These are phyloP conservation scores for Euura lappo DNA, from an alignment of 1,140 invertebrate genomes.

Conservation along the genomic window DNA sequence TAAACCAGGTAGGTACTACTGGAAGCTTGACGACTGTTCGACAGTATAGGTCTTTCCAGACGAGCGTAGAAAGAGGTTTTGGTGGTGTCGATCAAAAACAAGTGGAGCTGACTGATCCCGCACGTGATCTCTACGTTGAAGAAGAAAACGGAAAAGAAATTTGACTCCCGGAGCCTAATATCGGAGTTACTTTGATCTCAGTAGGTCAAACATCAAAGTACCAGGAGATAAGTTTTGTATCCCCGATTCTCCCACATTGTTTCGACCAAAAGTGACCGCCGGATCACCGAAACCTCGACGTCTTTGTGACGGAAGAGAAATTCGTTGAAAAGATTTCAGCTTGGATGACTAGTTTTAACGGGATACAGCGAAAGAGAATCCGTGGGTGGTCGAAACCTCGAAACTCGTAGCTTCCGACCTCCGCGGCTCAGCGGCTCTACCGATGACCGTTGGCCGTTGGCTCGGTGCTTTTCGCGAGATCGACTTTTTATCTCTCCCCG, in stretches of 20 bases:
- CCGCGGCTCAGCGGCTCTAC: not conserved
- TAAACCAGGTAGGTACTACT: not conserved
- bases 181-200: not conserved
- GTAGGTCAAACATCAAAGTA: not conserved
- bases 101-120: not conserved
- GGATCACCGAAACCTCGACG: too few relatives aligned
- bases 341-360: not conserved
- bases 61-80: not conserved
- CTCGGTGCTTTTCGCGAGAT: constrained; percentile 10
- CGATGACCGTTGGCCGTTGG: not conserved
- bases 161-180: not conserved
- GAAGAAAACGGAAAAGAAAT: too few relatives aligned
- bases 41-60: not conserved
- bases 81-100: not conserved
- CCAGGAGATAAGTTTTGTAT: too few relatives aligned
- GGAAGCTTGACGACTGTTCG: not conserved
- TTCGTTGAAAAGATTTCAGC: too few relatives aligned
- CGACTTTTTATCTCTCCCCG: not conserved
- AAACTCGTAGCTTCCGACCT: not conserved
- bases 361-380: not conserved
- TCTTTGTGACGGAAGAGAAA: too few relatives aligned
- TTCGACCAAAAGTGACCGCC: too few relatives aligned
- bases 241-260: too few relatives aligned
- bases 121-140: not conserved
- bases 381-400: not conserved